These are phyloP conservation scores for Salvelinus namaycush DNA, from an alignment of 2,113 vertebrate species.

Conservation along the genomic window DNA sequence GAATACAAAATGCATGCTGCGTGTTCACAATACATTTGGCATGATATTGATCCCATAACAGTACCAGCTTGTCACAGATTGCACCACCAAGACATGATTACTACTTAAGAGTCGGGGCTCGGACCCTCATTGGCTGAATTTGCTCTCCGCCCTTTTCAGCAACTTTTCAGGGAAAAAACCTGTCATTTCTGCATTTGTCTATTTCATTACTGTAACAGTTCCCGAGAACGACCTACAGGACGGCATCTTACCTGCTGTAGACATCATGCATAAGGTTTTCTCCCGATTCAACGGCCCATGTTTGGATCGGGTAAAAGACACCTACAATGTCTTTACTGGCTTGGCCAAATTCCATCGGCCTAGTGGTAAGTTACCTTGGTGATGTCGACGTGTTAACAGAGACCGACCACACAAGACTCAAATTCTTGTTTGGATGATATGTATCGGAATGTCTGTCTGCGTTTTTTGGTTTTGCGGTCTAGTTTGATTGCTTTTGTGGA, in stretches of 20 bases:
- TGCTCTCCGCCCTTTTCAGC: slow-evolving; percentile 3
- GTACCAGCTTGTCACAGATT: too few relatives aligned
- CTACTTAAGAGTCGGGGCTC: too few relatives aligned
- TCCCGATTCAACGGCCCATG: slow-evolving; percentile 19
- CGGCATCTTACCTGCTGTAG: not conserved
- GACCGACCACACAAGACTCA: too few relatives aligned
- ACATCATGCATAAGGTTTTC: slow-evolving; percentile 51
- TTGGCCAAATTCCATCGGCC: slow-evolving; percentile 49
- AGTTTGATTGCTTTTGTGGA: too few relatives aligned
- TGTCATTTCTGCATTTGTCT: not conserved
- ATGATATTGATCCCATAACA: too few relatives aligned
- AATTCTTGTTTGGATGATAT: not conserved
- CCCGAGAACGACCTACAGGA: not conserved
- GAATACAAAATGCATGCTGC: too few relatives aligned
- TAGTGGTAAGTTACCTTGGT: slow-evolving; percentile 66
- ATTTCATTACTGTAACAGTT: too few relatives aligned
- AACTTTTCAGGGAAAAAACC: not conserved
- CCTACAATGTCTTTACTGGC: not conserved
- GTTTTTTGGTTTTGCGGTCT: too few relatives aligned
- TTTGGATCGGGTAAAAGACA: slow-evolving; percentile 10
- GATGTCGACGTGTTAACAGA: not conserved
- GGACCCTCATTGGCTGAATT: not conserved
- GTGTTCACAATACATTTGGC: too few relatives aligned
- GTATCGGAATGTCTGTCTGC: too few relatives aligned
- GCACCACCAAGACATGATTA: too few relatives aligned